phyloP scores from a whole-genome alignment of 2,888 invertebrate genomes.

The Griposia aprilina region DNA sequence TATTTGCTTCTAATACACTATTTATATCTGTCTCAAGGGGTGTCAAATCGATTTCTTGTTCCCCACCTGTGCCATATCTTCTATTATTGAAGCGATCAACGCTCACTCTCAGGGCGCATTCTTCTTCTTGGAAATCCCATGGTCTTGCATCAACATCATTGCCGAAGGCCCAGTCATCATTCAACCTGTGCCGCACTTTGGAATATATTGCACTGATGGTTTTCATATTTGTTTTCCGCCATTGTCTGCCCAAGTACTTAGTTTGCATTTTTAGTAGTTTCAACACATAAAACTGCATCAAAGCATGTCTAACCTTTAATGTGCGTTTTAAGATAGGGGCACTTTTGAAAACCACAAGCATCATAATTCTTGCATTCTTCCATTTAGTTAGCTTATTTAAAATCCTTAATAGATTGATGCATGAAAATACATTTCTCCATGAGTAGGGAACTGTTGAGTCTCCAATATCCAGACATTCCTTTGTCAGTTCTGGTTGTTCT shows the following conservation, averaged over 20 bases:
- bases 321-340: conserved; percentile 99
- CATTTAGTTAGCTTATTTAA: conserved; percentile 99
- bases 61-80: conserved; percentile 93
- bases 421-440: conserved; percentile 99
- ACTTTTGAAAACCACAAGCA: conserved; percentile 99
- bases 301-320: conserved; percentile 97
- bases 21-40: conserved; percentile 95
- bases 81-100: conserved; percentile 99
- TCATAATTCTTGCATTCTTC: conserved; percentile 99
- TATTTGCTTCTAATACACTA: conserved; percentile 94
- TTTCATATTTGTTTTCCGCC: conserved; percentile 99
- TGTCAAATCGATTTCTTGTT: conserved; percentile 91
- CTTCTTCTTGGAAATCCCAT: conserved; percentile 99
- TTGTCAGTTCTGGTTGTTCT: conserved; percentile 97
- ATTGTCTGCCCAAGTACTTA: conserved; percentile 99
- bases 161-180: conserved; percentile 99
- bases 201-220: conserved; percentile 99
- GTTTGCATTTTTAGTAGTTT: conserved; percentile 99
- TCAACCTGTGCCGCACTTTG: conserved; percentile 98
- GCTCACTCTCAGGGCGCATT: conserved; percentile 97
- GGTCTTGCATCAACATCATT: conserved; percentile 99
- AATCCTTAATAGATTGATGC: conserved; percentile 98
- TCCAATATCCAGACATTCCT: conserved; percentile 96
- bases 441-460: conserved; percentile 95
- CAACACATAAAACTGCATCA: conserved; percentile 99